Percentiles rank a stretch among this genome's conserved stretches.
phyloP scores from a whole-genome alignment of 1,140 invertebrate genomes.

The Rhyacophila brunnea region DNA sequence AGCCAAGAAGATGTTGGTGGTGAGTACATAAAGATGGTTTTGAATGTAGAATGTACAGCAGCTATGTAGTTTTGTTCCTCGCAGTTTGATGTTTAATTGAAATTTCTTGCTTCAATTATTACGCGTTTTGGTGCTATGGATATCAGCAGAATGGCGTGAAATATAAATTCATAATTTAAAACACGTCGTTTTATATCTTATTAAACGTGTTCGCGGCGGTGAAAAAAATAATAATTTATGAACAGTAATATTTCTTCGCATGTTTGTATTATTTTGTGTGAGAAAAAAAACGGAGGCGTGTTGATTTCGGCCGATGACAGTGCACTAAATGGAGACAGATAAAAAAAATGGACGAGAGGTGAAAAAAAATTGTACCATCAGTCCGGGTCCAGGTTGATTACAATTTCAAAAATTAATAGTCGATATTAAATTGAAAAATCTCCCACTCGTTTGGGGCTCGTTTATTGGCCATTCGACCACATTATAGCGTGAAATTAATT shows the following conservation, averaged over 20 bases:
- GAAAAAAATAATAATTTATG: neutral
- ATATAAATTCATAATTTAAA: too few relatives aligned
- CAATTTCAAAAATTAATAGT: slow-evolving; percentile 23
- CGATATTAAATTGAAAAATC: slow-evolving; percentile 26
- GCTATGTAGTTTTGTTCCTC: too few relatives aligned
- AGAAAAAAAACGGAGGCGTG: slow-evolving; percentile 7
- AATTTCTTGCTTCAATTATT: too few relatives aligned
- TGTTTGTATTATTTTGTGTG: neutral
- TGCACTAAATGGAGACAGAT: slow-evolving; percentile 6
- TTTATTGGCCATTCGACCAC: slow-evolving; percentile 12
- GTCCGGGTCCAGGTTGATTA: slow-evolving; percentile 11
- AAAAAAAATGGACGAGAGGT: slow-evolving; percentile 1
- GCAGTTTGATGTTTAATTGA: too few relatives aligned
- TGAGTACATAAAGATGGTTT: too few relatives aligned
- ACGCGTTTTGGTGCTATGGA: too few relatives aligned
- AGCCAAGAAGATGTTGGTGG: too few relatives aligned
- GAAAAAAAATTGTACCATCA: slow-evolving; percentile 14
- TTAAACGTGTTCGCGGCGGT: neutral
- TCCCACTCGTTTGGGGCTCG: slow-evolving; percentile 11
- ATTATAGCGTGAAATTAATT: slow-evolving; percentile 26
- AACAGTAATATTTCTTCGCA: too few relatives aligned
- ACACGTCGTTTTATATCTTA: neutral
- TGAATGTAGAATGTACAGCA: too few relatives aligned
- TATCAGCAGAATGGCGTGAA: too few relatives aligned
- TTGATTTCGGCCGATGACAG: slow-evolving; percentile 9